A percentile compares a stretch with the other conserved stretches of the same genome.
phyloP scores from a whole-genome alignment of 2,888 invertebrate genomes.

The Microctonus brassicae region DNA sequence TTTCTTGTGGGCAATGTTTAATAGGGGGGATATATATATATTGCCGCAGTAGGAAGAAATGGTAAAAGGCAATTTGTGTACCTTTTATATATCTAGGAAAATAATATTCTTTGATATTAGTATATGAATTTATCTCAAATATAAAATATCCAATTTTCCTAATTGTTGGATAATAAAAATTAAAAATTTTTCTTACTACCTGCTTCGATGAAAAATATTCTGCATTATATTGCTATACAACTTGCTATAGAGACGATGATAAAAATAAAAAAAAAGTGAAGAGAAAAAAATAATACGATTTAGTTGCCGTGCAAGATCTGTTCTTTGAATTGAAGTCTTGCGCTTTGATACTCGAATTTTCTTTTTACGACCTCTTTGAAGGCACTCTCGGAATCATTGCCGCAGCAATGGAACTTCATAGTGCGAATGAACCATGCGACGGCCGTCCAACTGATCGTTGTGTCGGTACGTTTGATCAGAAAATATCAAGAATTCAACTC shows the following conservation, averaged over 20 bases:
- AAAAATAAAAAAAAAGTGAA: not conserved
- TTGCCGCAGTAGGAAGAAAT: not conserved
- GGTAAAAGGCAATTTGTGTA: not conserved
- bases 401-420: constrained; percentile 32
- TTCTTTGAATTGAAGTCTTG: constrained; percentile 32
- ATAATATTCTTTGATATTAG: not conserved
- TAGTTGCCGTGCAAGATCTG: not conserved
- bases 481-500: not conserved
- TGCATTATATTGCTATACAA: no score
- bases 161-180: no score
- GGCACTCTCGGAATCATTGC: constrained; percentile 1
- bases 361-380: constrained; percentile 45
- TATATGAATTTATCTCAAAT: not conserved
- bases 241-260: no score
- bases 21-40: not conserved
- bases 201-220: no score
- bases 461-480: constrained; percentile 40
- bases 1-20: not conserved
- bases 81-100: not conserved
- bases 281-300: not conserved
- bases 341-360: constrained; percentile 22
- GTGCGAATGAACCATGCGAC: constrained; percentile 43
- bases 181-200: no score
- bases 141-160: not conserved
- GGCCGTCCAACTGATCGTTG: not conserved